These are phyloP conservation scores for Poicephalus gulielmi DNA, from an alignment of 2,113 vertebrate species.

Conservation along the genomic window DNA sequence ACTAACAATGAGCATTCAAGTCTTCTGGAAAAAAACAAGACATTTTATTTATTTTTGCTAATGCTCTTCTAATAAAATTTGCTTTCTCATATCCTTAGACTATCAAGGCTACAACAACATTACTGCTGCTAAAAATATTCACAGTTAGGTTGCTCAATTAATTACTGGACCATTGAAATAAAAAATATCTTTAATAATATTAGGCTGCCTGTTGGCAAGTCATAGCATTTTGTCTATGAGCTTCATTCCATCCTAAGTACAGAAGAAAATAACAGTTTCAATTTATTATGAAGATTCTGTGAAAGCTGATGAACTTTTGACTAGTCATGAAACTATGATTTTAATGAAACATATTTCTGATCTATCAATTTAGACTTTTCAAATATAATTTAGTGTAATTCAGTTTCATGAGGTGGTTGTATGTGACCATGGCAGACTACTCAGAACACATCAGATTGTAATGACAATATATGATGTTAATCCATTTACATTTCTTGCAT, in stretches of 20 bases:
- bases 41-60: slow-evolving; percentile 3
- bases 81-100: neutral
- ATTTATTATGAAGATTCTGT: neutral
- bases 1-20: neutral
- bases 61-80: slow-evolving; percentile 17
- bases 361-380: neutral
- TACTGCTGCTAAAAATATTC: slow-evolving; percentile 22
- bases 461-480: neutral
- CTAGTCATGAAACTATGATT: neutral
- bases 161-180: neutral
- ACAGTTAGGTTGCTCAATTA: neutral
- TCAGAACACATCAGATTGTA: neutral
- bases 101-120: neutral
- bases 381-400: neutral
- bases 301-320: neutral
- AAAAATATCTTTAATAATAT: neutral
- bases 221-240: neutral
- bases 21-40: neutral
- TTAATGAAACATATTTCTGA: neutral
- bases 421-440: neutral
- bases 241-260: neutral
- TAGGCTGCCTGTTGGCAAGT: neutral
- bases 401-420: neutral
- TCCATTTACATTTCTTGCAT: neutral
- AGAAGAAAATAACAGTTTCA: neutral